phyloP scores from a whole-genome alignment of 2,113 vertebrate species.

The Platysteira castanea region DNA sequence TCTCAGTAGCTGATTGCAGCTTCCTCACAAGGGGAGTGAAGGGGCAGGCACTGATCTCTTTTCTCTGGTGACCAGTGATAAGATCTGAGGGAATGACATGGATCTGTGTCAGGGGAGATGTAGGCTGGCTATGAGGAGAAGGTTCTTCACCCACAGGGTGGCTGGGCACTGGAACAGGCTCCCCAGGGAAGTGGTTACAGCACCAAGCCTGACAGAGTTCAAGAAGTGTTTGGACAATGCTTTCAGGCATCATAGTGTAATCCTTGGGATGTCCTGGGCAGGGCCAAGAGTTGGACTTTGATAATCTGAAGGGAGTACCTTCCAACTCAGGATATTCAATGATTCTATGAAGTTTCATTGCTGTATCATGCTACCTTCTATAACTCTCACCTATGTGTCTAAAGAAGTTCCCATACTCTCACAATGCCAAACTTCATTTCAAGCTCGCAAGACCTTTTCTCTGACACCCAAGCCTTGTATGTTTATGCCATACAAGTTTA shows the following conservation, averaged over 20 bases:
- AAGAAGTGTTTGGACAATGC: not conserved
- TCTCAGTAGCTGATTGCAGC: not conserved
- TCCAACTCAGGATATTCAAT: not conserved
- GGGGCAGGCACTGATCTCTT: not conserved
- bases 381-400: not conserved
- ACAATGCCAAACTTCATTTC: not conserved
- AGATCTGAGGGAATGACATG: not conserved
- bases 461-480: not conserved
- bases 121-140: not conserved
- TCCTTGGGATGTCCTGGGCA: not conserved
- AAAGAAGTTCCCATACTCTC: not conserved
- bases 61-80: not conserved
- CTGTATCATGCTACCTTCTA: not conserved
- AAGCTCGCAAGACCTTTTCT: not conserved
- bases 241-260: not conserved
- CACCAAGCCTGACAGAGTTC: not conserved
- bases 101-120: not conserved
- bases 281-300: not conserved
- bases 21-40: fast-evolving
- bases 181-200: not conserved
- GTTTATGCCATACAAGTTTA: not conserved
- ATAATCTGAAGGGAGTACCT: not conserved
- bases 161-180: fast-evolving
- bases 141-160: not conserved
- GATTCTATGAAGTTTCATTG: not conserved